These are phyloP conservation scores for Tachuris rubrigastra DNA, from an alignment of 2,113 vertebrate species.

Conservation along the genomic window DNA sequence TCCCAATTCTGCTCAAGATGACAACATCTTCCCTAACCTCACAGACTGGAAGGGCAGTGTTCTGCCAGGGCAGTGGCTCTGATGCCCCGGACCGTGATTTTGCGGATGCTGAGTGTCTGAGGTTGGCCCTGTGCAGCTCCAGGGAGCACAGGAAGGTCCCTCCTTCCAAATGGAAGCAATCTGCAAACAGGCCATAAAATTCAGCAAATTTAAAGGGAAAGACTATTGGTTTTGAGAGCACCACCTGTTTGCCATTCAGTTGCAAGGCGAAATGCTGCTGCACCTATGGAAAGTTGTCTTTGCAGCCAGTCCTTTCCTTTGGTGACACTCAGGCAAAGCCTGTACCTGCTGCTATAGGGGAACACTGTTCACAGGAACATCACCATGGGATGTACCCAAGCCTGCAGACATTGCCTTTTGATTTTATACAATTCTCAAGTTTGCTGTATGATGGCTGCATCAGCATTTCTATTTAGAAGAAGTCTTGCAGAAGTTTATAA, in stretches of 20 bases:
- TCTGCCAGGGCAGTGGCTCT: neutral
- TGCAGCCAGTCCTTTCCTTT: neutral
- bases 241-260: neutral
- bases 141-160: neutral
- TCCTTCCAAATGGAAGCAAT: neutral
- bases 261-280: neutral
- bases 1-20: neutral
- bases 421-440: neutral
- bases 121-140: neutral
- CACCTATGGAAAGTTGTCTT: neutral
- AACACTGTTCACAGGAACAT: neutral
- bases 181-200: neutral
- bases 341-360: neutral
- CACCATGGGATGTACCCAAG: neutral
- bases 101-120: neutral
- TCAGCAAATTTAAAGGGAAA: neutral
- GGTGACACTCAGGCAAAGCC: neutral
- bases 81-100: neutral
- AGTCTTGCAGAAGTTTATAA: slow-evolving; percentile 4
- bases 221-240: neutral
- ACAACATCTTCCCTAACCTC: neutral
- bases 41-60: neutral
- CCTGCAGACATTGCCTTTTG: neutral
- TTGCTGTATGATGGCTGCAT: neutral
- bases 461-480: neutral